These are phyloP conservation scores for Coptodon rendalli DNA, from an alignment of 2,113 vertebrate species.

Conservation along the genomic window DNA sequence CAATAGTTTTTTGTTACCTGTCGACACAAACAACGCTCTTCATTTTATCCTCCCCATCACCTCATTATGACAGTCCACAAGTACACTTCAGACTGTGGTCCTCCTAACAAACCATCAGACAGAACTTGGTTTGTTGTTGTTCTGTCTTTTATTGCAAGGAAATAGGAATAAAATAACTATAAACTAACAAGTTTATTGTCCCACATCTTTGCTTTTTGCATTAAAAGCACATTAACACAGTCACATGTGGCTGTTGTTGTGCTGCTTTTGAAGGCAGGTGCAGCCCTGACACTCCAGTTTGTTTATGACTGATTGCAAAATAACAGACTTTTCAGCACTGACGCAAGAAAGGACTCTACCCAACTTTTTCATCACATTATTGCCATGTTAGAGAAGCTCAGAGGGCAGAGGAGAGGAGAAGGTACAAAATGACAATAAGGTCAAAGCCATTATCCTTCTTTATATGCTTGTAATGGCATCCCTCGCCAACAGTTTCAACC, in stretches of 20 bases:
- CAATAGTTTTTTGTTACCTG: neutral
- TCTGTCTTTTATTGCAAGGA: neutral
- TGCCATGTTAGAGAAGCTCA: neutral
- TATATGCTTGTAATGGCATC: neutral
- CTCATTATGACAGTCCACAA: rapidly evolving
- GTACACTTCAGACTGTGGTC: neutral
- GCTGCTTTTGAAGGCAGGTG: neutral
- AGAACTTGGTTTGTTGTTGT: neutral
- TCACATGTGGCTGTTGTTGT: neutral
- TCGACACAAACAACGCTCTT: neutral
- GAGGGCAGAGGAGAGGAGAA: neutral
- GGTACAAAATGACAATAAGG: neutral
- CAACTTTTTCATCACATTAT: neutral
- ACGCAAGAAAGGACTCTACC: neutral
- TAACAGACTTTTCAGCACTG: neutral
- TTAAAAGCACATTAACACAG: neutral
- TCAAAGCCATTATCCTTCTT: neutral
- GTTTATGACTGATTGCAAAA: neutral
- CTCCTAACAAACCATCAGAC: neutral
- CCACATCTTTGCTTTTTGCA: neutral
- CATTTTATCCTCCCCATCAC: neutral
- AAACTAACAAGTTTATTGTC: neutral
- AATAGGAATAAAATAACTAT: neutral
- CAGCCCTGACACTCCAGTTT: neutral
- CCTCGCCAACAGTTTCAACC: neutral